Base-by-base conservation (phyloP, 2,888 invertebrate species). In the Linnaemya tessellans region DNA sequence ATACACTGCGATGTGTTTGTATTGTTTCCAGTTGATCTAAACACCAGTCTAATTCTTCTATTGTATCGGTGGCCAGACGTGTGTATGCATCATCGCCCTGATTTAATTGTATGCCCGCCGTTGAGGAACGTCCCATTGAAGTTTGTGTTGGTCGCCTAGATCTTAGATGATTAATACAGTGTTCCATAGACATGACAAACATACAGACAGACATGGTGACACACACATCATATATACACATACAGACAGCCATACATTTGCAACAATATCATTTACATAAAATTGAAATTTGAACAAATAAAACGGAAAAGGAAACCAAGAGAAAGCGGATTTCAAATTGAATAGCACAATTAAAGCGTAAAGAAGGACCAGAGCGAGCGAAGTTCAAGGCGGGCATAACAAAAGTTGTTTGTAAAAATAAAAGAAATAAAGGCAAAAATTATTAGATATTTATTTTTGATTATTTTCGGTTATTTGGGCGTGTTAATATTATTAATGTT, bases 11-110 rank as follows among this genome's bases (percentile, higher is more conserved):
- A 94, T 99, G 99, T 86, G 99, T 99, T 94, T 99, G 99, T 93
- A 99, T 99, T 88, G 98, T 99, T 94, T 99, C 99, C 93, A 99
- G 94, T 94, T 99, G 99, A 94, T 99, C 99, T 94, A 99, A 94
- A 93, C 99, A 99, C 99, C 99, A 99, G 94, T 99, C 99, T 93
- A 99, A 94, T 94, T 99, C 99, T 93, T 99, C 99, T 94, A 99
- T 96, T 62, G 99, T 99, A 93, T 99, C 98, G 93, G 97, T 94
- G 82, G 98, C 98, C 93, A 98, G 94, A 93, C 98, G 98, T 94
- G 97, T 96, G 93, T 97, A 98, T 90, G 96, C 94, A 93, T 98
- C 98, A 94, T 98, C 98, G 85, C 93, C 93, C 84, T 92, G 92
- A 56, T 90, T 90, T 86, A 92, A 87, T 88, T 90, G 90, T 88